Evolutionary conservation across 2,797 vertebrate genomes (phyloP).

Genomic region (Hydrophis major): DNA sequence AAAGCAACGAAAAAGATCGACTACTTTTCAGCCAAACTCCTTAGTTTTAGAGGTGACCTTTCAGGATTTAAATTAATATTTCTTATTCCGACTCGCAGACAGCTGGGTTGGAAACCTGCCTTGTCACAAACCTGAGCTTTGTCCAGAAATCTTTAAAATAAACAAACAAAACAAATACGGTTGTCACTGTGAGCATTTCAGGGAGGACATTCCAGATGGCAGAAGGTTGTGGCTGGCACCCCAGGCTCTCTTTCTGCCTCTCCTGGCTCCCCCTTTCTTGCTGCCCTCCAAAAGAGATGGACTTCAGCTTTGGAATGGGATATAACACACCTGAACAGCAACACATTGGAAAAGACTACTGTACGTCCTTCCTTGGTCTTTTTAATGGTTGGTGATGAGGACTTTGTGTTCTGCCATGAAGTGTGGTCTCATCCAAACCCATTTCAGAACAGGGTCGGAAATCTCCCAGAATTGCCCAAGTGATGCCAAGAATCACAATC

Average conservation of each 20-base stretch:
- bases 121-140: neutral
- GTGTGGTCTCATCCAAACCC: too few relatives aligned
- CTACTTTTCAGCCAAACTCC: slow-evolving; percentile 8
- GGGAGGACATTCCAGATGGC: neutral
- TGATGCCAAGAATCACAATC: neutral
- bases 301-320: neutral
- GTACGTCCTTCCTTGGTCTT: neutral
- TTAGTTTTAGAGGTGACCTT: neutral
- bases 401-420: neutral
- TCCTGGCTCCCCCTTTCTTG: neutral
- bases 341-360: neutral
- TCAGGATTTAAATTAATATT: neutral
- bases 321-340: neutral
- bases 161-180: neutral
- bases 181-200: neutral
- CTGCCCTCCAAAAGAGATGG: neutral
- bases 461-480: neutral
- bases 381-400: neutral
- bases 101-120: neutral
- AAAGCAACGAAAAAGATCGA: neutral
- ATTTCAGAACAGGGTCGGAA: neutral
- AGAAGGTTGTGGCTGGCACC: neutral
- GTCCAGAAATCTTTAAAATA: neutral
- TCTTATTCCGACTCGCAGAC: neutral
- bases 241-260: too few relatives aligned